These are phyloP conservation scores for Alligator mississippiensis DNA, from an alignment of 2,113 vertebrate species.

Conservation along the genomic window DNA sequence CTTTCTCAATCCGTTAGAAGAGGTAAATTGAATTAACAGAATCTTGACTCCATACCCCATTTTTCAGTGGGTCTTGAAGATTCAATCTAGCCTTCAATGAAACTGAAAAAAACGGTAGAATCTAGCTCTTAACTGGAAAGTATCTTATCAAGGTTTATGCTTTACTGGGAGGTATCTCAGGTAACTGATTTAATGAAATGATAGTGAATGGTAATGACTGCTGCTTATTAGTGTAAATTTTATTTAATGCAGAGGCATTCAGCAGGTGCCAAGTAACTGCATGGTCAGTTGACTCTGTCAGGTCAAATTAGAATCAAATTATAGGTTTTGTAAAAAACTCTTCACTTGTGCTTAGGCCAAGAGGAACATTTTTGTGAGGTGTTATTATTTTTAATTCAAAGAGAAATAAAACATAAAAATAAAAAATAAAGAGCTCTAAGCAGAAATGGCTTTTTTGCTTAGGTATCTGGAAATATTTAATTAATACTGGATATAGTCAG, in stretches of 20 bases:
- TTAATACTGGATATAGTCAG: background rate
- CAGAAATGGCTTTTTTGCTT: background rate
- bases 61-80: background rate
- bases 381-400: background rate
- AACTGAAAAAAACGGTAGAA: background rate
- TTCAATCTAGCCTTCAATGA: rapidly evolving
- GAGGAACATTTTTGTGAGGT: background rate
- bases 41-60: background rate
- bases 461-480: background rate
- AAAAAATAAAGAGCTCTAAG: background rate
- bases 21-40: background rate
- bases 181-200: constrained; percentile 44
- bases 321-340: constrained; percentile 10
- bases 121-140: background rate
- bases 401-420: background rate
- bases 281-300: constrained; percentile 73
- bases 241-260: constrained; percentile 57
- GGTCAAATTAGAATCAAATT: constrained; percentile 71
- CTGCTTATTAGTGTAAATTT: constrained; percentile 64
- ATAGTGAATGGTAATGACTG: constrained; percentile 59
- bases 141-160: background rate
- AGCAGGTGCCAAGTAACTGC: constrained; percentile 67
- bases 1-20: background rate
- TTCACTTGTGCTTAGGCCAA: background rate
- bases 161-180: constrained; percentile 45